These are phyloP conservation scores for Siniperca undulata DNA, from an alignment of 2,797 vertebrate species.

Conservation along the genomic window DNA sequence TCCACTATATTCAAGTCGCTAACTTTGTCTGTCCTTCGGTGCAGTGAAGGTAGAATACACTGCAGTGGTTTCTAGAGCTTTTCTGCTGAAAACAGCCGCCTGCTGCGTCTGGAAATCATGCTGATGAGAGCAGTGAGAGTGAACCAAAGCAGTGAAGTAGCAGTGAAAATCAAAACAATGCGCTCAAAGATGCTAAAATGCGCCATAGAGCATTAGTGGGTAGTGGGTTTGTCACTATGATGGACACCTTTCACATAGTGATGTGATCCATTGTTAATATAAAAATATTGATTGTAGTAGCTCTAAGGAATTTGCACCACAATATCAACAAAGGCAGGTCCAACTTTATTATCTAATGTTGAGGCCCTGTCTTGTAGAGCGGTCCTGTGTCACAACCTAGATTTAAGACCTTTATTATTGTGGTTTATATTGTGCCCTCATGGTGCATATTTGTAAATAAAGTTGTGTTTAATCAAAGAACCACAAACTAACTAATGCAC, in stretches of 20 bases:
- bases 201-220: no score
- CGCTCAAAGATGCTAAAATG: background rate
- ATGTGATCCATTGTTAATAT: background rate
- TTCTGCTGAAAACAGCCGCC: background rate
- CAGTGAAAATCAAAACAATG: background rate
- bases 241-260: background rate
- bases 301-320: background rate
- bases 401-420: background rate
- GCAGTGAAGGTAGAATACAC: no score
- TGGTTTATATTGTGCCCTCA: background rate
- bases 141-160: background rate
- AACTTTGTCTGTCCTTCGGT: no score
- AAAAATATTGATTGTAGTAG: background rate
- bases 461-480: no score
- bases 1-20: background rate
- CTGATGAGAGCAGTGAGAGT: background rate
- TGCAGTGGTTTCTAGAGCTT: no score
- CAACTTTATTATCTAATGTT: background rate
- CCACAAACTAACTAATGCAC: no score
- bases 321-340: background rate
- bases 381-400: background rate
- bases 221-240: background rate
- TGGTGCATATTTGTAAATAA: no score
- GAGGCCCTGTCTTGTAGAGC: background rate
- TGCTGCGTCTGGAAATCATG: background rate